Base-by-base conservation (phyloP, 2,888 invertebrate genomes). In the Athetis lepigone region DNA sequence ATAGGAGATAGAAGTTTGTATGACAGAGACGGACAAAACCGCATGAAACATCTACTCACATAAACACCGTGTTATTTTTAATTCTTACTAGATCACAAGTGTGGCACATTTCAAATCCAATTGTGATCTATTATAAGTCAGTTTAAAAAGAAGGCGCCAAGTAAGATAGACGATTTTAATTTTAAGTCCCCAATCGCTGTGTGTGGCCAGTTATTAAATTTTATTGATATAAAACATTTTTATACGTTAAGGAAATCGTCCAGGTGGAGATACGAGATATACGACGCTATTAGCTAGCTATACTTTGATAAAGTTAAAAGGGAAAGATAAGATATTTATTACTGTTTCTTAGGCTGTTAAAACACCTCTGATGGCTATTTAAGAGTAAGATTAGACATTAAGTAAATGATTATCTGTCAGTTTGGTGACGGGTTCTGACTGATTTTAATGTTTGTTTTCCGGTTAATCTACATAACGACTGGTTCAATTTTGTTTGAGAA, bases 141-240 rank as follows among this genome's bases (percentile, higher is more conserved):
- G 59, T 61, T 57, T 54, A 63, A 59, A 67, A 56, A 27, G 42
- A 13, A n/a, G 64, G 68, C 69, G 73, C 75, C 56, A 62, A 61
- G 58, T 18, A 51, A 62, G 52, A 67, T 60, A 55, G 54, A 43
- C 13, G 45, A 51, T 27, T 61, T 77, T 72, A 60, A 69, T 66
- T 61, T 68, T 46, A 45, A 66, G 42, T 60, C 51, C 36, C 21
- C 27, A 51, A 57, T 56, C 47, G 43, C 13, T 5, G 76, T 79
- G 78, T 79, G 78, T 79, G 78, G 78, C 49, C 78, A 5, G 37
- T 56, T 78, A 79, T 79, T 73, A 79, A 76, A 79, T 79, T 74
- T 76, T 79, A 79, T 76, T 79, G 78, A 74, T 71, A 76, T 79
- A 69, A 79, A 76, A 79, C 69, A 79, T 76, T 79, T 78, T 78